A percentile compares a stretch with the other conserved stretches of the same genome.
Evolutionary conservation across 2,113 vertebrate species (phyloP).

Genomic region (Rostratula benghalensis): DNA sequence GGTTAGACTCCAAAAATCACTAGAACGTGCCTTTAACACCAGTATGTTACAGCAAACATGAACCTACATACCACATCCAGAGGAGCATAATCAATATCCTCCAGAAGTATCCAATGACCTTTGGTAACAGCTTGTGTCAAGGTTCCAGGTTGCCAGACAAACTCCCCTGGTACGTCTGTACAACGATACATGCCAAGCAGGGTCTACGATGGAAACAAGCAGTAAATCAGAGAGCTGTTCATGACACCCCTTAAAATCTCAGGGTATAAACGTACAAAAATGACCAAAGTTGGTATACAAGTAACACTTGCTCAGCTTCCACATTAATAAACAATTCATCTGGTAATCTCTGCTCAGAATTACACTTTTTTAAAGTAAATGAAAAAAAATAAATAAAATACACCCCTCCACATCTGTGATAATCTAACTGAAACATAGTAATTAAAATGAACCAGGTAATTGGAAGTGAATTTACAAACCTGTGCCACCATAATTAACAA

Average conservation of each 20-base stretch:
- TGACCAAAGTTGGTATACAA: rapidly evolving
- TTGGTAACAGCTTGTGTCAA: conserved; percentile 91
- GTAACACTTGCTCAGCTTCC: neutral
- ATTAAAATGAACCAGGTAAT: neutral
- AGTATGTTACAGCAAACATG: neutral
- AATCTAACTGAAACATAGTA: neutral
- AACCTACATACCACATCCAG: conserved; percentile 88
- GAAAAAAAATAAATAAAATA: neutral
- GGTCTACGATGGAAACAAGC: conserved; percentile 70
- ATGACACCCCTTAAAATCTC: neutral
- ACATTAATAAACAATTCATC: neutral
- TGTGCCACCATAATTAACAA: neutral
- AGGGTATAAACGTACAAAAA: neutral
- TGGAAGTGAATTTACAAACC: neutral
- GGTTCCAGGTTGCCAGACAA: conserved; percentile 94
- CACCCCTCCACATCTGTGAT: neutral
- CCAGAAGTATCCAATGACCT: conserved; percentile 93
- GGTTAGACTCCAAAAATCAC: neutral
- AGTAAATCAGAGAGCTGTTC: neutral
- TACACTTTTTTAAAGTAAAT: neutral
- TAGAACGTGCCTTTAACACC: neutral
- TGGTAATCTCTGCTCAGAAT: neutral
- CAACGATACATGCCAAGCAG: conserved; percentile 96
- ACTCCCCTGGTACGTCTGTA: conserved; percentile 94
- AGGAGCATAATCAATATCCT: conserved; percentile 96